Percentiles rank a stretch among this genome's conserved stretches.
These are phyloP conservation scores for Tricholaema leucomelas DNA, from an alignment of 2,113 vertebrate species.

Conservation along the genomic window DNA sequence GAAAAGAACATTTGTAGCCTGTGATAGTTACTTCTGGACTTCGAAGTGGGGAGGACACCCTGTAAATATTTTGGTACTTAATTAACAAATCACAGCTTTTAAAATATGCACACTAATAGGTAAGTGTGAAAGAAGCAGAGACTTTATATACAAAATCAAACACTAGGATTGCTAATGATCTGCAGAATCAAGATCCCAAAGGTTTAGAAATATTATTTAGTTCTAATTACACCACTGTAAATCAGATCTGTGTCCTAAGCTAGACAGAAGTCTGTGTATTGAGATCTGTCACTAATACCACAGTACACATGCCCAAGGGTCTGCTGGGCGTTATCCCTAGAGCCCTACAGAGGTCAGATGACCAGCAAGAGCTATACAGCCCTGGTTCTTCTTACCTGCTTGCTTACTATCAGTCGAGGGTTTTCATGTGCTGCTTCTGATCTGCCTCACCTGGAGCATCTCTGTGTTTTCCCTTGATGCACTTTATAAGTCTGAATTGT, in stretches of 20 bases:
- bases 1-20: not conserved
- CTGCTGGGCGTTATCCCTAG: fast-evolving
- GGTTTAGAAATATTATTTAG: not conserved
- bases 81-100: not conserved
- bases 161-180: not conserved
- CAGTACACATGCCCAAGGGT: no score
- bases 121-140: not conserved
- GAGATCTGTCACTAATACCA: not conserved
- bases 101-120: not conserved
- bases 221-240: not conserved
- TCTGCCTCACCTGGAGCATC: not conserved
- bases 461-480: not conserved
- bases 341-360: not conserved
- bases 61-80: not conserved
- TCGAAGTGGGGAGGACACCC: not conserved
- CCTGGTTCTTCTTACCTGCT: not conserved
- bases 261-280: not conserved
- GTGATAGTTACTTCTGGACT: not conserved
- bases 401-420: not conserved
- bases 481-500: not conserved
- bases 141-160: not conserved
- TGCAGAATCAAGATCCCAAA: not conserved
- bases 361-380: not conserved
- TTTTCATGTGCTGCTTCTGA: not conserved
- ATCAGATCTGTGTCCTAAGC: not conserved